Evolutionary conservation across 2,888 invertebrate species (phyloP), one percentile per base, ranked within the genome.

Genomic region (Charanyca ferruginea): DNA sequence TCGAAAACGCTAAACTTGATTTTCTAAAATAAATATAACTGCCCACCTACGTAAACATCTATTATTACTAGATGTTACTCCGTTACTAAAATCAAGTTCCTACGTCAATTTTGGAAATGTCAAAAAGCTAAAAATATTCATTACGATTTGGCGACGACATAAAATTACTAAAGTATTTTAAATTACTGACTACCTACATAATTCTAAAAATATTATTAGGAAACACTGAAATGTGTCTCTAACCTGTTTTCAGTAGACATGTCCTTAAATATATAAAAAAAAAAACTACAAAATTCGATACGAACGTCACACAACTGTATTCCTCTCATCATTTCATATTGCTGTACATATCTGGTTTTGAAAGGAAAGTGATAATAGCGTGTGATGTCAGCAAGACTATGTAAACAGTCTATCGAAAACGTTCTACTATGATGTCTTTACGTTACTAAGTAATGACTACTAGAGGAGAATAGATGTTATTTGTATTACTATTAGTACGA

Each of bases 281-380:
- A 61, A 49, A 4, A 16, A 45, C 28, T 55, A 6, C 23, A 48
- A 55, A 67, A 48, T 22, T 42, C 25, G 8, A n/a, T 32, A 20
- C 6, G 32, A 45, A 57, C 48, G 44, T 60, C 55, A 66, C 13
- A 41, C 28, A 59, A 48, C 55, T 53, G 53, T 78, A 61, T 51
- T 44, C 16, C 28, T 45, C 28, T 48, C 41, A 52, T 20, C 0
- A 62, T 28, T 47, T 45, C 23, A 44, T n/a, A 48, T 65, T 62
- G 25, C 71, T 54, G 66, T 77, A 77, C 80, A 81, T 78, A 73
- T 71, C 77, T 63, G 73, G 22, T 69, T 78, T 62, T n/a, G 60
- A 44, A 63, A 60, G 61, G 55, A 73, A 72, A 77, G 66, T 52
- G 57, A 53, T 68, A 79, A 74, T 53, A 18, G 41, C 2, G 22